Evolutionary conservation across 1,140 invertebrate genomes (phyloP).

Genomic region (Tetranychus urticae): DNA sequence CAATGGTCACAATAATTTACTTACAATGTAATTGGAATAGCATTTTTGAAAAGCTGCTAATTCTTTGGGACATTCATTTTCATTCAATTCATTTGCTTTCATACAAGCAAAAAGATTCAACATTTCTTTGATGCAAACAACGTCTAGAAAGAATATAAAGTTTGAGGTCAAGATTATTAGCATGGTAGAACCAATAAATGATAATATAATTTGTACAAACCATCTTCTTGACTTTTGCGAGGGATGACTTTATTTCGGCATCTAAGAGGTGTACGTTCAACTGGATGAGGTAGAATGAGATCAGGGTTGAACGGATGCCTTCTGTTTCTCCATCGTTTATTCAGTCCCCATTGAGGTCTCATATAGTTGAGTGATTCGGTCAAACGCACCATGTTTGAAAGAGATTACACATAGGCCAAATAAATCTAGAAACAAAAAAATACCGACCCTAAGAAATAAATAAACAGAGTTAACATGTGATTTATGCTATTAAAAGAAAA

Average conservation of each 20-base stretch:
- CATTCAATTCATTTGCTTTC: neutral
- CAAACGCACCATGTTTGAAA: neutral
- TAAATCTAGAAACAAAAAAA: no score
- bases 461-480: no score
- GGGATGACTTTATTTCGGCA: neutral
- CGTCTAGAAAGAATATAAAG: neutral
- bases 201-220: neutral
- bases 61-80: neutral
- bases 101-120: neutral
- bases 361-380: neutral
- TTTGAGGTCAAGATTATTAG: neutral
- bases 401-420: neutral
- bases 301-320: neutral
- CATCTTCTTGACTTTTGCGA: neutral
- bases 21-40: neutral
- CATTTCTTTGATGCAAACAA: neutral
- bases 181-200: no score
- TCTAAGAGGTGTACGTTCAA: neutral
- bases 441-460: no score
- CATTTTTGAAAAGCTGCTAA: neutral
- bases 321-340: neutral
- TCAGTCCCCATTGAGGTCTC: neutral
- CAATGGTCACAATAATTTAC: neutral
- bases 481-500: no score
- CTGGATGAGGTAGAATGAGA: neutral